A percentile compares a stretch with the other conserved stretches of the same genome.
These are phyloP conservation scores for Hermetia illucens DNA, from an alignment of 1,140 invertebrate species.

Conservation along the genomic window DNA sequence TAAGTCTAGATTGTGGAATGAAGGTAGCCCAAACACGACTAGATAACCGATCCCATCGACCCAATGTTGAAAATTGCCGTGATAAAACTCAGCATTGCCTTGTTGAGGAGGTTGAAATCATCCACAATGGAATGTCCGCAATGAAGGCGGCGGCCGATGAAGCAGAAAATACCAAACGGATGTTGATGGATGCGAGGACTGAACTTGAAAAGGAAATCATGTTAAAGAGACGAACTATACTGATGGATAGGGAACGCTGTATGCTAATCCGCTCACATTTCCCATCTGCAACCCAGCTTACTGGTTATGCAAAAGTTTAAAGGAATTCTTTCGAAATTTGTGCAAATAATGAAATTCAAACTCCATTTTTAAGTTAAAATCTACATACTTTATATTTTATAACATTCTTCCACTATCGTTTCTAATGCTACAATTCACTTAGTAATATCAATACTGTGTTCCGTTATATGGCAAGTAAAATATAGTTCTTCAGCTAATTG, in stretches of 20 bases:
- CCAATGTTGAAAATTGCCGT: slow-evolving; percentile 54
- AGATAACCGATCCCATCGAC: slow-evolving; percentile 47
- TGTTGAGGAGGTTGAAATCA: slow-evolving; percentile 55
- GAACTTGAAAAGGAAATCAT: slow-evolving; percentile 55
- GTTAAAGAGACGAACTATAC: slow-evolving; percentile 52
- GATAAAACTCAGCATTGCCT: slow-evolving; percentile 53
- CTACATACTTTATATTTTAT: too few relatives aligned
- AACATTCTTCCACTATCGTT: too few relatives aligned
- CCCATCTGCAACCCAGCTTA: slow-evolving; percentile 47
- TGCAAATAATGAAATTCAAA: too few relatives aligned
- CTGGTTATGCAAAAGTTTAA: slow-evolving; percentile 27
- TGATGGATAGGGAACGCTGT: slow-evolving; percentile 51
- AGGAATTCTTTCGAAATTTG: too few relatives aligned
- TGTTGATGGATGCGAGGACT: slow-evolving; percentile 42
- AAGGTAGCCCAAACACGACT: slow-evolving; percentile 65
- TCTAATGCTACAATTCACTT: too few relatives aligned
- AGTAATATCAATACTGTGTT: too few relatives aligned
- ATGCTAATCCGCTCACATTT: slow-evolving; percentile 45
- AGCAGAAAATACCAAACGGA: slow-evolving; percentile 40
- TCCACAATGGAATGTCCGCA: slow-evolving; percentile 47
- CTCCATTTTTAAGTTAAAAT: too few relatives aligned
- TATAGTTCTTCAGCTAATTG: slow-evolving; percentile 27
- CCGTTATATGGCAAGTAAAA: too few relatives aligned
- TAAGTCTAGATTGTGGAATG: slow-evolving; percentile 51
- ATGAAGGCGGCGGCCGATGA: slow-evolving; percentile 41